A percentile compares a stretch with the other conserved stretches of the same genome.
Conservation (phyloP, 2,797 vertebrate genomes). For the Alauda arvensis region DNA sequence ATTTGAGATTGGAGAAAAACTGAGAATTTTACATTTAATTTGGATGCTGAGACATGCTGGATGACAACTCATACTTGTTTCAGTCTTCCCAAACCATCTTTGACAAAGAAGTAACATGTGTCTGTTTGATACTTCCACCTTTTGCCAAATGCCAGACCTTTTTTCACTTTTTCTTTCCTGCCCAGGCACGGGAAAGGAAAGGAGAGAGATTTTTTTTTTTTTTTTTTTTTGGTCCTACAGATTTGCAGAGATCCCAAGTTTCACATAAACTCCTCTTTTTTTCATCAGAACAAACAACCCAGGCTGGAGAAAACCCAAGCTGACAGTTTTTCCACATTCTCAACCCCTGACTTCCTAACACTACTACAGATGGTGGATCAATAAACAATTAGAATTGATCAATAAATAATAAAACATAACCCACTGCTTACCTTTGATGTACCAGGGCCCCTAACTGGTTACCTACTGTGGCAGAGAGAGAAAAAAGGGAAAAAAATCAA, state of each 20-base stretch:
- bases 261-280: constrained; percentile 2
- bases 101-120: neutral
- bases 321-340: constrained; percentile 61
- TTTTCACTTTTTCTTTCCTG: neutral
- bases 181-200: neutral
- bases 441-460: constrained; percentile 95
- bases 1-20: neutral
- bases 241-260: constrained; percentile 2
- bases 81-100: neutral
- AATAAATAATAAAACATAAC: constrained; percentile 86
- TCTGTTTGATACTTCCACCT: neutral
- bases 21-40: neutral
- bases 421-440: constrained; percentile 95
- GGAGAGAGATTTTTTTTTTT: neutral
- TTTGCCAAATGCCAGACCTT: neutral
- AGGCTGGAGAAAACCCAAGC: constrained; percentile 47
- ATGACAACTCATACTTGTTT: neutral
- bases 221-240: neutral
- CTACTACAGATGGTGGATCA: constrained; percentile 82
- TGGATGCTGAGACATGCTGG: neutral
- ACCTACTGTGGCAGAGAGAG: constrained; percentile 85
- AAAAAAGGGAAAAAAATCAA: constrained; percentile 71
- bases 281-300: neutral
- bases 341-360: constrained; percentile 76
- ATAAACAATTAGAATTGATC: constrained; percentile 85